Evolutionary conservation across 2,888 invertebrate genomes (phyloP).

Genomic region (Nomada ruficornis): DNA sequence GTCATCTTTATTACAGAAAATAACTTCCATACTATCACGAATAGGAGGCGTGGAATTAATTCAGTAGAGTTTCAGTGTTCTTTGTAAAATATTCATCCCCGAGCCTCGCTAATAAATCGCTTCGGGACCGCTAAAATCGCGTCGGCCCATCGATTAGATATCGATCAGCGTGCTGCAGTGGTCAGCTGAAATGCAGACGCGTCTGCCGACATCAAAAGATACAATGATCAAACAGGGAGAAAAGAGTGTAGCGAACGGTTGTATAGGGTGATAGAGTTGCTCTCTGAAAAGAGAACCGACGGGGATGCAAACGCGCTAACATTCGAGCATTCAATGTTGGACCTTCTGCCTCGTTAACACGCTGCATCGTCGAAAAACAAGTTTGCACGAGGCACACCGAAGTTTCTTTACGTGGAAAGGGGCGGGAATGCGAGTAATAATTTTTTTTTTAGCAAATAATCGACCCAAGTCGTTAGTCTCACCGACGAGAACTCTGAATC

Average conservation of each 20-base stretch:
- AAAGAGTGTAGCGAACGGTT: slow-evolving; percentile 9
- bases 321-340: slow-evolving; percentile 41
- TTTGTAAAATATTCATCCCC: neutral
- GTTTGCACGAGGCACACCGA: neutral
- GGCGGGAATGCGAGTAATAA: slow-evolving; percentile 9
- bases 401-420: slow-evolving; percentile 5
- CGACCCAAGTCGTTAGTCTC: neutral
- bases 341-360: slow-evolving; percentile 54
- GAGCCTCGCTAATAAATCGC: neutral
- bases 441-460: slow-evolving; percentile 20
- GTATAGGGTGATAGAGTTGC: slow-evolving; percentile 3
- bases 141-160: slow-evolving; percentile 16
- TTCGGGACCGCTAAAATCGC: neutral
- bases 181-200: slow-evolving; percentile 19
- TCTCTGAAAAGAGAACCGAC: slow-evolving; percentile 23
- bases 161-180: slow-evolving; percentile 5
- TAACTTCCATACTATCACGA: no score
- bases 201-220: slow-evolving; percentile 36
- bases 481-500: no score
- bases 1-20: no score
- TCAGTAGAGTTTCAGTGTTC: neutral
- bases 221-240: slow-evolving; percentile 22
- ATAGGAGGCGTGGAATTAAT: no score
- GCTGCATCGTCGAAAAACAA: slow-evolving; percentile 25
- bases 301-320: slow-evolving; percentile 33